Base-by-base conservation (phyloP, 2,113 vertebrate genomes). In the Bos indicus region DNA sequence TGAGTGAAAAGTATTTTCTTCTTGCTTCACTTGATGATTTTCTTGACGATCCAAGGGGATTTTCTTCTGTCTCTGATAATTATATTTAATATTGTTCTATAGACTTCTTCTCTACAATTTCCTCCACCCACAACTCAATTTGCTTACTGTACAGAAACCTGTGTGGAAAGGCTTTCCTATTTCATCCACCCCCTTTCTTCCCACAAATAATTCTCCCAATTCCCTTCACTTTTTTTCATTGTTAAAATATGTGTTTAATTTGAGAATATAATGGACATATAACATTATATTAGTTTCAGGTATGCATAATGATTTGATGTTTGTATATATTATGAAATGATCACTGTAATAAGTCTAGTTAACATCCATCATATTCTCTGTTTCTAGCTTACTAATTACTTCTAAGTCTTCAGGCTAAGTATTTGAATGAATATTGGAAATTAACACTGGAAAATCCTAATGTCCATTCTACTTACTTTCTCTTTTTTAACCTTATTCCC, bases 1-100 rank as follows among this genome's bases (percentile, higher is more conserved):
- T 95, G 81, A 33, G 84, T 89, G 78, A 94, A 96, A 94, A 85
- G 85, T 93, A 83, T 91, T 96, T 91, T 97, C 60, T 91, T 97
- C 96, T 93, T 90, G 43, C 74, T 96, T 95, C 36, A 57, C 77
- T 90, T 46, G 87, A 67, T 90, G 71, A 95, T 97, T 97, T 98
- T 97, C 87, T 86, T 94, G 95, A 86, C 48, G 62, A 92, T 93
- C 92, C 97, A 90, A 97, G 43, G 91, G 91, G 74, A 96, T 96
- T 97, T 95, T 94, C 91, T 94, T 67, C 77, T 94, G 88, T 71
- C 92, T 92, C 83, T 80, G 62, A 87, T 94, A 96, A 97, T 97
- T 95, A 82, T 91, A 74, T 97, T 94, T 96, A 96, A 81, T 94
- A 95, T 56, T 94, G 51, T 94, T 97, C 86, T 95, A 36, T 83